Evolutionary conservation across 2,113 vertebrate species (phyloP).

Genomic region (Castor canadensis): DNA sequence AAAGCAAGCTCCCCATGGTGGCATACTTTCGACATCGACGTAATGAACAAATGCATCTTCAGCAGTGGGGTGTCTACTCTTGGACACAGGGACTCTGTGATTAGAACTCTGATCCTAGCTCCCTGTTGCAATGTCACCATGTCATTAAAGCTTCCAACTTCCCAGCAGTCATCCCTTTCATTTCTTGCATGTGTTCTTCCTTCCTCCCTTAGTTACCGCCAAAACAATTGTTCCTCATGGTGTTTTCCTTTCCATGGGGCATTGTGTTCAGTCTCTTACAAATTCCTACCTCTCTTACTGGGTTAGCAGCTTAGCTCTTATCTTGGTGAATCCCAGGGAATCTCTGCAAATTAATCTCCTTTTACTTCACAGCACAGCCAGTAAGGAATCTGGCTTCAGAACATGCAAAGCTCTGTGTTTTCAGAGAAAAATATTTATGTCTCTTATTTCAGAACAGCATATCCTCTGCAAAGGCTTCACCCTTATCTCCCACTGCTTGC

Average conservation of each 20-base stretch:
- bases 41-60: fast-evolving
- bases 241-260: background rate
- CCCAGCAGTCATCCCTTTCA: too few relatives aligned
- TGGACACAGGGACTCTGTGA: fast-evolving
- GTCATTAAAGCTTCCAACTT: background rate
- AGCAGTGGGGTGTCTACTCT: fast-evolving
- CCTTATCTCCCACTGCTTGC: fast-evolving
- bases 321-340: background rate
- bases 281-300: fast-evolving
- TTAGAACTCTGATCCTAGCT: fast-evolving
- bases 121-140: too few relatives aligned
- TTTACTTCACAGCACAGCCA: fast-evolving
- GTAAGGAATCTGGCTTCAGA: background rate
- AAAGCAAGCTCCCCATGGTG: fast-evolving
- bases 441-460: background rate
- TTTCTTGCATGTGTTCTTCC: fast-evolving
- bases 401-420: background rate
- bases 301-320: fast-evolving
- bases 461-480: fast-evolving
- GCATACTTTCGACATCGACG: fast-evolving
- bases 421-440: fast-evolving
- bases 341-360: too few relatives aligned
- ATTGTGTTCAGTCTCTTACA: fast-evolving
- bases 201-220: fast-evolving
- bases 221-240: fast-evolving